Base-by-base conservation (phyloP, 2,113 vertebrate genomes). In the Dinomys branickii region DNA sequence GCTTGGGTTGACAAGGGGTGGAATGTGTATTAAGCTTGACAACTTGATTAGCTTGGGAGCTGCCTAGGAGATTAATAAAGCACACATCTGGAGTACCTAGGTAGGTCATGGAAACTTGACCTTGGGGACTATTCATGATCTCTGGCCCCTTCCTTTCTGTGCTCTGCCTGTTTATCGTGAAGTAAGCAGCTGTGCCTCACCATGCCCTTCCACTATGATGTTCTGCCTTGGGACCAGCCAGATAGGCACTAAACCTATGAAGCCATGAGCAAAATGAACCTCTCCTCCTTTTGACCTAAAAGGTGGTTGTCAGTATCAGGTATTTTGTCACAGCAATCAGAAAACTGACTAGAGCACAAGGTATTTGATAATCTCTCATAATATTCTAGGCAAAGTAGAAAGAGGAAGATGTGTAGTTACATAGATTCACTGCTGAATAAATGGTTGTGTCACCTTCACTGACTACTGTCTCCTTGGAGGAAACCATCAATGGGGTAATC, bases 381-480 rank as follows among this genome's bases (percentile, higher is more conserved):
- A 28, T 91, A 71, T 95, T 94, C 80, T 87, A 41, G 54, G 47
- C 35, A 88, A 95, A 96, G 56, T 94, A 71, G 35, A 93, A 41
- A 97, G 67, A 86, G 80, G 9, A 7, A 84, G 63, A 81, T 96
- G 7, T n/a, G 63, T 8, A 92, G 26, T 80, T 90, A 88, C 20
- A 22, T 94, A 71, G 44, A 65, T 89, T 94, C 59, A 86, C 73
- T 96, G 54, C 44, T 96, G 38, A 82, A 65, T 94, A 95, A 86
- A 58, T 94, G 24, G 17, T 67, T 56, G 10, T 71, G 5, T 89
- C 61, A 44, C 82, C 16, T 63, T 93, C 44, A 85, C 47, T 94
- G 65, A 75, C 38, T 92, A 1, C 33, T 13, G 9, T 85, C n/a
- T 92, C 61, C 61, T 16, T 96, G 8, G 26, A 91, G 26, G 59